Conservation (phyloP, 1,140 invertebrate species). For the Proctacanthus coquilletti region DNA sequence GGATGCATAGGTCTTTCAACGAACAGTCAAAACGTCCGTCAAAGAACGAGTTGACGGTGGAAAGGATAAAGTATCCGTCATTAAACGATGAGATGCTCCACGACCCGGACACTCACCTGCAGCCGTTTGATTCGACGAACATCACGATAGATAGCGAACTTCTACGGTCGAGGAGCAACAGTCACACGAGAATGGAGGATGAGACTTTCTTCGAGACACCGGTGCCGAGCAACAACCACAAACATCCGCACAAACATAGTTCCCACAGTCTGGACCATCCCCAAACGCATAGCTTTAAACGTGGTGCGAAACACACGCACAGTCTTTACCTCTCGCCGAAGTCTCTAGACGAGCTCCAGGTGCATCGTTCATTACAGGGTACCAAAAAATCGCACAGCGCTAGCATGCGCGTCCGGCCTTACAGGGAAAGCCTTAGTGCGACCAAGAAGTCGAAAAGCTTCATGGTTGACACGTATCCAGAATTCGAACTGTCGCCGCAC, state of each 20-base stretch:
- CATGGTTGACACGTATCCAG: constrained; percentile 19
- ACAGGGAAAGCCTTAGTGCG: constrained; percentile 24
- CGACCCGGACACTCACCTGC: constrained; percentile 13
- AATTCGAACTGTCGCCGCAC: constrained; percentile 29
- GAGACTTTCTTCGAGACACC: constrained; percentile 17
- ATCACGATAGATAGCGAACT: constrained; percentile 26
- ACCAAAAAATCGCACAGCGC: constrained; percentile 28
- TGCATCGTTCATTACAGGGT: constrained; percentile 23
- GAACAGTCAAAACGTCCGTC: constrained; percentile 19
- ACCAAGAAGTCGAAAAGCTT: constrained; percentile 31
- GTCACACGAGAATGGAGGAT: constrained; percentile 27
- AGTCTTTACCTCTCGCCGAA: constrained; percentile 27
- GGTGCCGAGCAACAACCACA: constrained; percentile 13
- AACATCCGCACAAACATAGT: constrained; percentile 23
- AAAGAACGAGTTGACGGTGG: constrained; percentile 21
- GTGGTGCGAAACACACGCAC: constrained; percentile 21
- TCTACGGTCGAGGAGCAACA: constrained; percentile 27
- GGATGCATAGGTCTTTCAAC: constrained; percentile 27
- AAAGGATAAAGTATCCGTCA: constrained; percentile 26
- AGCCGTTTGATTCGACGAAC: constrained; percentile 15
- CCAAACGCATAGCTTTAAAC: constrained; percentile 19
- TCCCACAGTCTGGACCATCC: constrained; percentile 22
- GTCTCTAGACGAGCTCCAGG: constrained; percentile 22
- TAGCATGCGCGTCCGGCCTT: constrained; percentile 23
- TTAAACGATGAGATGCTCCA: constrained; percentile 23